Base-by-base conservation (phyloP, 2,888 invertebrate genomes). In the Thalpophila matura region DNA sequence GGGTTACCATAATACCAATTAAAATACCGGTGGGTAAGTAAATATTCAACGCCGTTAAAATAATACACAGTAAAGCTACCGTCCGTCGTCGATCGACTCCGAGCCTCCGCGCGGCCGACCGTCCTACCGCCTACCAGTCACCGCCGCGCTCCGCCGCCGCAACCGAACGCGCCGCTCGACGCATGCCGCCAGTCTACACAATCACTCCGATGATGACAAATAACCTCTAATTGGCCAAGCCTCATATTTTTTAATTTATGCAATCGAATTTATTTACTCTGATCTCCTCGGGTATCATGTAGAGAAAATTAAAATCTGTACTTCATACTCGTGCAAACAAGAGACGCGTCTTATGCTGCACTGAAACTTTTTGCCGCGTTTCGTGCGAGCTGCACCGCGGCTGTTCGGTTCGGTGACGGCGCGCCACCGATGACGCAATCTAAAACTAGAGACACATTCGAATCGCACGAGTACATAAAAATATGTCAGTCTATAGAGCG, bases 1-100 rank as follows among this genome's bases (percentile, higher is more conserved):
- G 86, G 87, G 87, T 87, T 84, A 86, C 83, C 88, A 89, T 91
- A 92, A 92, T 92, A 93, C 94, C 94, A 95, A 95, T 95, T 92
- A 94, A 90, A 92, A 93, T 94, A 94, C 92, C 94, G 94, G 94
- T 94, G 94, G 94, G 94, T 91, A 94, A 93, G 86, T 90, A 91
- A 87, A 89, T 91, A 91, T 91, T 92, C 89, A 90, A 89, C 87
- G 86, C 83, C 86, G 81, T 87, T 79, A 78, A 84, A 74, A 83
- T 83, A 84, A 83, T 81, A 82, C 80, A 85, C 77, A 87, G 86
- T 88, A 88, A 87, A 89, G 82, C 86, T 85, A 86, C 78, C 71
- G 63, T 77, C 81, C 77, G 76, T 80, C 82, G 82, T 84, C 82
- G 83, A 82, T 84, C 85, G 84, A 84, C 81, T 83, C 82, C 80